A percentile compares a stretch with the other conserved stretches of the same genome.
Evolutionary conservation across 1,140 invertebrate species (phyloP).

Genomic region (Harpegnathos saltator): DNA sequence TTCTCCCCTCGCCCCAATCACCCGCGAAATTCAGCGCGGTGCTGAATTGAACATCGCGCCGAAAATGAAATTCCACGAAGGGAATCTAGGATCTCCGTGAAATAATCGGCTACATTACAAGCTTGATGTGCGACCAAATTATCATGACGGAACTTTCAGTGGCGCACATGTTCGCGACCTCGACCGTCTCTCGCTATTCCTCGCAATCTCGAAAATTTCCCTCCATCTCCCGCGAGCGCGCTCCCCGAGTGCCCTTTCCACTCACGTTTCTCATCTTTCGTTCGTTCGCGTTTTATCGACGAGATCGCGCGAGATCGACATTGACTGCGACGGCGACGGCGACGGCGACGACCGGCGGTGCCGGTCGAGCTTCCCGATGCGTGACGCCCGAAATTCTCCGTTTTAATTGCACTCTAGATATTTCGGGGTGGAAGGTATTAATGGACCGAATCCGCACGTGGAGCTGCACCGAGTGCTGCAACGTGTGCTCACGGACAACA

Average conservation of each 20-base stretch:
- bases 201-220: conserved; percentile 39
- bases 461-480: conserved; percentile 45
- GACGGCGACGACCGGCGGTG: conserved; percentile 1
- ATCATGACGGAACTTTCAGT: conserved; percentile 15
- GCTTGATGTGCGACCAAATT: conserved; percentile 38
- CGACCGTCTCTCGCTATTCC: conserved; percentile 11
- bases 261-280: conserved; percentile 31
- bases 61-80: conserved; percentile 10
- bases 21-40: not conserved
- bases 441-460: conserved; percentile 42
- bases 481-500: conserved; percentile 55
- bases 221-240: not conserved
- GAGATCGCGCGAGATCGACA: conserved; percentile 18
- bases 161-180: conserved; percentile 15
- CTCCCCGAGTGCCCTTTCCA: not conserved
- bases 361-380: conserved; percentile 14
- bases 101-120: conserved; percentile 35
- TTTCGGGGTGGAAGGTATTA: conserved; percentile 57
- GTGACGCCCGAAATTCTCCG: conserved; percentile 48
- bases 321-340: no score
- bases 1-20: not conserved
- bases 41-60: not conserved
- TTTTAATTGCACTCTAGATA: conserved; percentile 62
- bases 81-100: not conserved
- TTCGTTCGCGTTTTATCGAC: conserved; percentile 26